phyloP scores from a whole-genome alignment of 1,140 invertebrate genomes.

The Triops cancriformis region DNA sequence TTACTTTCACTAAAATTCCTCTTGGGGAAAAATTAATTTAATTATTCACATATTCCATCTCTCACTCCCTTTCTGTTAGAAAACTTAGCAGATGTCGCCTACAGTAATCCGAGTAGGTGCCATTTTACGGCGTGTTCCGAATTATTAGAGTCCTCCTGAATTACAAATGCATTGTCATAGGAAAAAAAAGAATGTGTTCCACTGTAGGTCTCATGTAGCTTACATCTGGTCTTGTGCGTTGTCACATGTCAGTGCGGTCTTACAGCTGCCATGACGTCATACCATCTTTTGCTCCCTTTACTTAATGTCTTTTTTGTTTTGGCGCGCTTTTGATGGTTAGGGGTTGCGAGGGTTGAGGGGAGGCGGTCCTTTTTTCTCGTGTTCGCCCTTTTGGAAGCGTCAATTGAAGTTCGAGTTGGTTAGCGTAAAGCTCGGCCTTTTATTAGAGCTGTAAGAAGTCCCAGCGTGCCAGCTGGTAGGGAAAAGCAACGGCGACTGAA shows the following conservation, averaged over 20 bases:
- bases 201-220: neutral
- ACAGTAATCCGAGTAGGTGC: too few species aligned
- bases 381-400: neutral
- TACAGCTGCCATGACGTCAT: slow-evolving; percentile 2
- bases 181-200: neutral
- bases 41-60: too few species aligned
- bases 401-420: slow-evolving; percentile 6
- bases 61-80: too few species aligned
- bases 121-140: too few species aligned
- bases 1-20: too few species aligned
- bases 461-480: neutral
- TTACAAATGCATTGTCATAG: neutral
- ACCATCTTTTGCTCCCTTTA: neutral
- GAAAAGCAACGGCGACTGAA: neutral
- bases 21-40: too few species aligned
- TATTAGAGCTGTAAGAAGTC: neutral
- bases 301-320: neutral
- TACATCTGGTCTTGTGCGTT: neutral
- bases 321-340: neutral
- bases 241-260: slow-evolving; percentile 1
- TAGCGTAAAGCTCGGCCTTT: neutral
- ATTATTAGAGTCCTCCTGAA: neutral
- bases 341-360: neutral
- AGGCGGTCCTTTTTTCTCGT: neutral
- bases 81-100: too few species aligned